phyloP scores from a whole-genome alignment of 2,888 invertebrate species.

The Camptogramma bilineatum region DNA sequence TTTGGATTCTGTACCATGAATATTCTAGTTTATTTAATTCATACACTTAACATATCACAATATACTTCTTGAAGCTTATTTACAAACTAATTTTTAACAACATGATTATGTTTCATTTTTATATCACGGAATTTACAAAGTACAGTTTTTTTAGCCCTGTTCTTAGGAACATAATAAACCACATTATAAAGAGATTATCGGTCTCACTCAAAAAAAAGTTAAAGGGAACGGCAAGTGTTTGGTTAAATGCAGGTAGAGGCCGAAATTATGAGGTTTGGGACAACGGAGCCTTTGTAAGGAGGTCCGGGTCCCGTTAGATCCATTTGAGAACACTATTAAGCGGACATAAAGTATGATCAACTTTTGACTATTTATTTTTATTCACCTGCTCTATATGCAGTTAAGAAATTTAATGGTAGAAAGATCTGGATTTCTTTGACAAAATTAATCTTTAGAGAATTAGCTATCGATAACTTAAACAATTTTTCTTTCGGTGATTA shows the following conservation, averaged over 20 bases:
- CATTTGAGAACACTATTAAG: conserved; percentile 62
- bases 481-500: too few species aligned
- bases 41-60: conserved; percentile 29
- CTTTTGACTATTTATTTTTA: conserved; percentile 45
- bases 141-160: conserved; percentile 23
- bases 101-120: neutral
- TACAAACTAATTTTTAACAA: neutral
- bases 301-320: conserved; percentile 75
- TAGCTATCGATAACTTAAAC: too few species aligned
- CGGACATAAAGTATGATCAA: conserved; percentile 65
- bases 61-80: neutral
- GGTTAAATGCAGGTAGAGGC: conserved; percentile 73
- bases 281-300: conserved; percentile 65
- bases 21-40: conserved; percentile 55
- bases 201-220: conserved; percentile 60
- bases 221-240: conserved; percentile 74
- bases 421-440: too few species aligned
- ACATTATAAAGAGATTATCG: conserved; percentile 67
- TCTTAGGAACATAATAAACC: conserved; percentile 45
- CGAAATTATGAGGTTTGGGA: conserved; percentile 59
- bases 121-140: conserved; percentile 7
- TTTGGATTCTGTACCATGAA: conserved; percentile 53
- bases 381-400: conserved; percentile 46
- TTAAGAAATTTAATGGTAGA: too few species aligned
- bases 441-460: too few species aligned